Percentiles rank a stretch among this genome's conserved stretches.
phyloP scores from a whole-genome alignment of 2,888 invertebrate genomes.

The Mechanitis mazaeus region DNA sequence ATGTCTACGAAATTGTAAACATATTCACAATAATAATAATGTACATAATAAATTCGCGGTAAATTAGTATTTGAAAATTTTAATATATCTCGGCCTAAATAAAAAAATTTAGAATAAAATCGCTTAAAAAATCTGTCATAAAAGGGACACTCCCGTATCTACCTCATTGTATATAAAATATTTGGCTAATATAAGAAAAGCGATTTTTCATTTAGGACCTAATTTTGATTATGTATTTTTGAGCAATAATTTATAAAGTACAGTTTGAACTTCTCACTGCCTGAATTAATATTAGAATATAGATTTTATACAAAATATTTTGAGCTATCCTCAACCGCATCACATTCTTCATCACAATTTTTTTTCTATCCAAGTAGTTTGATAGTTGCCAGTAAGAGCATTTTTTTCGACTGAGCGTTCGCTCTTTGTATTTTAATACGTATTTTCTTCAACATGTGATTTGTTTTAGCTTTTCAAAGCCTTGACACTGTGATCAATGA shows the following conservation, averaged over 20 bases:
- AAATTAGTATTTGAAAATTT: background rate
- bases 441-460: constrained; percentile 25
- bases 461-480: constrained; percentile 25
- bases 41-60: no score
- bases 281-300: constrained; percentile 40
- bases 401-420: constrained; percentile 54
- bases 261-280: constrained; percentile 48
- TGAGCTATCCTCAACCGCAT: constrained; percentile 24
- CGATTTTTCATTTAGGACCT: constrained; percentile 48
- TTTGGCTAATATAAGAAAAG: constrained; percentile 67
- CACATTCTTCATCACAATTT: constrained; percentile 35
- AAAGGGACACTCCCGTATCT: constrained; percentile 64
- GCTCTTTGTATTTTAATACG: constrained; percentile 24
- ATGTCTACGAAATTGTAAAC: no score
- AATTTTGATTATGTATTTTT: constrained; percentile 45
- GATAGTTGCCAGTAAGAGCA: constrained; percentile 64
- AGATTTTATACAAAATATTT: constrained; percentile 31
- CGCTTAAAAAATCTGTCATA: constrained; percentile 49
- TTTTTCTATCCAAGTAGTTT: constrained; percentile 23
- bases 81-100: constrained; percentile 25
- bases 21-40: no score
- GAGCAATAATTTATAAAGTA: constrained; percentile 59
- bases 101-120: constrained; percentile 22
- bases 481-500: constrained; percentile 22
- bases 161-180: constrained; percentile 73